These are phyloP conservation scores for Pantala flavescens DNA, from an alignment of 1,140 invertebrate species.

Conservation along the genomic window DNA sequence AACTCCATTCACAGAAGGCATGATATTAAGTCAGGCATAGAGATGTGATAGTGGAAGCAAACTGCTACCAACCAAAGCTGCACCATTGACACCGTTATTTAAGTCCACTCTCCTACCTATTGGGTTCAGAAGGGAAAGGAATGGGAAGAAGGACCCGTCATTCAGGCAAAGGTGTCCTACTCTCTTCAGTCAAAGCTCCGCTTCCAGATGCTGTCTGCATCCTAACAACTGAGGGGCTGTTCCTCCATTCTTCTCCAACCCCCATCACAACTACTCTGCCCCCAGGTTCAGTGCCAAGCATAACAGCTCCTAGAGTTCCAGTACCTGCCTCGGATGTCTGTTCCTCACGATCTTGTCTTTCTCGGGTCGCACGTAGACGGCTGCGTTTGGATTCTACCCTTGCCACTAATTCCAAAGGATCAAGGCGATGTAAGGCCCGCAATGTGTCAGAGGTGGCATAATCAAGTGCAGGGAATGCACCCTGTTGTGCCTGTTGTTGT, in stretches of 20 bases:
- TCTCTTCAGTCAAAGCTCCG: not conserved
- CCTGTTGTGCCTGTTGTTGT: not conserved
- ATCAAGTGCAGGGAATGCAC: not conserved
- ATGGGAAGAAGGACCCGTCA: not conserved
- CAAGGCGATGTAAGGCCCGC: not conserved
- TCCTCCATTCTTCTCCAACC: not conserved
- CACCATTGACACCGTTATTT: not conserved
- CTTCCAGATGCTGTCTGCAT: not conserved
- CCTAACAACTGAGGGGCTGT: not conserved
- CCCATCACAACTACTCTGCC: not conserved
- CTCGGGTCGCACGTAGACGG: not conserved
- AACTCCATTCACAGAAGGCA: not conserved
- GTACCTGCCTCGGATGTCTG: not conserved
- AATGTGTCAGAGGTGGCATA: not conserved
- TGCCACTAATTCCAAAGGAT: not conserved
- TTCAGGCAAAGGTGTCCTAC: not conserved
- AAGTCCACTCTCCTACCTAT: not conserved
- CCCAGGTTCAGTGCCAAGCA: not conserved
- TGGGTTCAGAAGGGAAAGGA: not conserved
- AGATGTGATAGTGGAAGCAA: not conserved
- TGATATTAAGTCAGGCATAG: not conserved
- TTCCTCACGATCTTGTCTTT: not conserved
- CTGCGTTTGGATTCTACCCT: conserved; percentile 3
- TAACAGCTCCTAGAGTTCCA: not conserved
- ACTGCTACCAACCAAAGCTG: not conserved